phyloP scores from a whole-genome alignment of 2,797 vertebrate species.

The Enteromius afrohamiltoni region DNA sequence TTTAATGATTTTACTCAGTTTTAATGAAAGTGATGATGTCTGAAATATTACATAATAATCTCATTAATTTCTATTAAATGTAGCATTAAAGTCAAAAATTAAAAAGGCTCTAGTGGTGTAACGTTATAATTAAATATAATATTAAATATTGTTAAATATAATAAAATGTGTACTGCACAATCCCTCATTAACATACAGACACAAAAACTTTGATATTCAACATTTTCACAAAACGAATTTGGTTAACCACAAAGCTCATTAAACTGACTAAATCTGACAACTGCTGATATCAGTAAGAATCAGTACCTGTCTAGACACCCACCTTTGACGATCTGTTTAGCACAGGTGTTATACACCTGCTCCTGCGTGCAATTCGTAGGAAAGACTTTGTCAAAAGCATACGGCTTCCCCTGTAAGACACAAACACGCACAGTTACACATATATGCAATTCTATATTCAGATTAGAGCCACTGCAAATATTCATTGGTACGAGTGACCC shows the following conservation, averaged over 20 bases:
- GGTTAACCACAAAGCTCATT: background rate
- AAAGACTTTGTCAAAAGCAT: constrained; percentile 89
- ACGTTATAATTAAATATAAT: too few species aligned
- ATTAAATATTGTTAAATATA: too few species aligned
- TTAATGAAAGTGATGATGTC: background rate
- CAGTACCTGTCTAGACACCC: constrained; percentile 51
- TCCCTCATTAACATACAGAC: background rate
- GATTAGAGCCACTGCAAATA: background rate
- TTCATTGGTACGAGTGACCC: too few species aligned
- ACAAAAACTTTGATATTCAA: too few species aligned
- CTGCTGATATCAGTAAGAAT: too few species aligned
- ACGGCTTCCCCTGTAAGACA: constrained; percentile 84
- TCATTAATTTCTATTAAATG: background rate
- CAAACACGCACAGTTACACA: background rate
- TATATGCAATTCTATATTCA: background rate
- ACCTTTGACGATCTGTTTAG: constrained; percentile 96
- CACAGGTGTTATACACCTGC: constrained; percentile 91
- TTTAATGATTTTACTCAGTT: background rate
- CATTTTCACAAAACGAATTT: background rate
- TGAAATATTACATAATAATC: background rate
- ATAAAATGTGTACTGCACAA: too few species aligned
- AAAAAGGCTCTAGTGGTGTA: background rate
- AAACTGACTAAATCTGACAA: background rate
- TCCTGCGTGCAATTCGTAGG: constrained; percentile 91
- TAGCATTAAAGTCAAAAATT: background rate